Evolutionary conservation across 2,888 invertebrate species (phyloP).

Genomic region (Euplagia quadripunctaria): DNA sequence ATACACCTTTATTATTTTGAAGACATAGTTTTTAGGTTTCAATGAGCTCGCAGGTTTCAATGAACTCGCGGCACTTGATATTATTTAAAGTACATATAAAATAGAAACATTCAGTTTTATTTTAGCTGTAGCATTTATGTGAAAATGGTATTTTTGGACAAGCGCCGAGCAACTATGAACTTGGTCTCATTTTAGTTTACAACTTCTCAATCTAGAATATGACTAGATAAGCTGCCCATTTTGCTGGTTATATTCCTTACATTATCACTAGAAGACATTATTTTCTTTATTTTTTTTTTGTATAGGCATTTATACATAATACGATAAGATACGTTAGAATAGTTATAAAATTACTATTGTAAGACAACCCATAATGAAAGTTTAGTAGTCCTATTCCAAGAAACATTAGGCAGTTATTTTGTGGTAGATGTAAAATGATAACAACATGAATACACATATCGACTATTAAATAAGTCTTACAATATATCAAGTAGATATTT

Average conservation of each 20-base stretch:
- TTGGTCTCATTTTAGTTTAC: conserved; percentile 19
- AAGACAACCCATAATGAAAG: conserved; percentile 17
- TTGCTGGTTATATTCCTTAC: conserved; percentile 22
- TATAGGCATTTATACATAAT: conserved; percentile 37
- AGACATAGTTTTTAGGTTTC: conserved; percentile 32
- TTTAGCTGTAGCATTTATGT: conserved; percentile 40
- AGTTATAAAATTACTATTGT: conserved; percentile 27
- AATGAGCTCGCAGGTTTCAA: conserved; percentile 33
- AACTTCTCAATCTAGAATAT: conserved; percentile 18
- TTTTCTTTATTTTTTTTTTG: conserved; percentile 31
- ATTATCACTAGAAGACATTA: conserved; percentile 45
- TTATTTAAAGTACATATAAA: conserved; percentile 51
- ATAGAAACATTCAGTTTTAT: conserved; percentile 40
- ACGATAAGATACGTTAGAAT: conserved; percentile 24
- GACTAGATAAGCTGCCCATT: conserved; percentile 34
- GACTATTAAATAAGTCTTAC: conserved; percentile 42
- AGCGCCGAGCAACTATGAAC: conserved; percentile 31
- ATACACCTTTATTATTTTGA: conserved; percentile 27
- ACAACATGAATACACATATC: conserved; percentile 53
- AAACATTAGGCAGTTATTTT: conserved; percentile 40
- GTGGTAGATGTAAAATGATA: conserved; percentile 29
- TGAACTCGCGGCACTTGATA: conserved; percentile 45
- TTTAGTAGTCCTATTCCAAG: conserved; percentile 28
- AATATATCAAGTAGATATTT: conserved; percentile 45
- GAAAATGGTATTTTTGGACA: conserved; percentile 21